Conservation (phyloP, 2,797 vertebrate genomes). For the Pelobates cultripes region DNA sequence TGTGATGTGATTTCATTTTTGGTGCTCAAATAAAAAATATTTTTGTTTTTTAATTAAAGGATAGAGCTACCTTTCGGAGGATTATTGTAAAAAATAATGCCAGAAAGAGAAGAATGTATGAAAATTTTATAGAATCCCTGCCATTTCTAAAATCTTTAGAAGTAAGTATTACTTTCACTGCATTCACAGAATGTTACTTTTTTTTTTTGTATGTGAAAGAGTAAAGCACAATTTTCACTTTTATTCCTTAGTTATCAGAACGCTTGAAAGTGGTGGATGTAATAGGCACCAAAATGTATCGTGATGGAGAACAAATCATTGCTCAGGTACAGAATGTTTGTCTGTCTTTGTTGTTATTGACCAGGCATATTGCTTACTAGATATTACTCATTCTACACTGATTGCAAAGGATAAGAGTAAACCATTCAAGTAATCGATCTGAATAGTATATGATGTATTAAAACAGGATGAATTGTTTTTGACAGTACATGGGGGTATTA, state of each 20-base stretch:
- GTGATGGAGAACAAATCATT: conserved; percentile 93
- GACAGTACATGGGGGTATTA: too few relatives aligned
- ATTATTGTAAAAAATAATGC: conserved; percentile 99
- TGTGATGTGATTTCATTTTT: conserved; percentile 39
- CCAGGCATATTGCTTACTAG: neutral
- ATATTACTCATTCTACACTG: too few relatives aligned
- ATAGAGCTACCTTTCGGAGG: conserved; percentile 96
- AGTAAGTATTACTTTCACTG: conserved; percentile 70
- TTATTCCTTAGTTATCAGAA: conserved; percentile 84
- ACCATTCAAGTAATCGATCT: too few relatives aligned
- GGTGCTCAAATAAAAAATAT: too few relatives aligned
- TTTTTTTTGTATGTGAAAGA: neutral
- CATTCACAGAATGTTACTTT: too few relatives aligned
- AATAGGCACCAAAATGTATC: conserved; percentile 89
- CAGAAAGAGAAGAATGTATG: conserved; percentile 96
- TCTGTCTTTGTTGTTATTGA: neutral
- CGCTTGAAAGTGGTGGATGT: conserved; percentile 98
- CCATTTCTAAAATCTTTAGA: conserved; percentile 97
- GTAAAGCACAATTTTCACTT: conserved; percentile 33
- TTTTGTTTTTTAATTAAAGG: conserved; percentile 76
- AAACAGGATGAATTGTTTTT: too few relatives aligned
- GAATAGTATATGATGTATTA: too few relatives aligned
- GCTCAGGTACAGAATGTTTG: conserved; percentile 83
- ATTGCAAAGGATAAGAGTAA: too few relatives aligned
- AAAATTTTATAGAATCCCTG: conserved; percentile 95